Evolutionary conservation across 2,113 vertebrate species (phyloP), one percentile per base, ranked within the genome.

Genomic region (Rynchops niger): DNA sequence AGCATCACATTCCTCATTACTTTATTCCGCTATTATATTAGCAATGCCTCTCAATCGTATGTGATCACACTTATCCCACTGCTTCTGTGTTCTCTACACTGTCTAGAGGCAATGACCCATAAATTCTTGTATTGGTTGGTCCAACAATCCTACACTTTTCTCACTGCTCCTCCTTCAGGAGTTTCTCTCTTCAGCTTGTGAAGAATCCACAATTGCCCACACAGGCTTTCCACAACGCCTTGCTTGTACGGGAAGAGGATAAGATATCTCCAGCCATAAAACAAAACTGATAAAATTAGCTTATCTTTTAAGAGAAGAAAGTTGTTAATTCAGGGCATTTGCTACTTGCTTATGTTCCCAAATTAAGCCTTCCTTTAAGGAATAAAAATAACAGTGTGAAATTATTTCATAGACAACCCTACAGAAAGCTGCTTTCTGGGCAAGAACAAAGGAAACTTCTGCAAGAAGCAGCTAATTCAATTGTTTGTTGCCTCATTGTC

Each of bases 391-490:
- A 34, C 27, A 88, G 25, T 0, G 0, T 65, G 47, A 77, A 93
- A 90, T 86, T 82, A 36, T 82, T 86, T 12, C 40, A 47, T 55
- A 82, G 65, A 69, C 17, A 92, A 92, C 4, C 47, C 61, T 71
- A 47, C 15, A 69, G 66, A 92, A 79, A 92, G 17, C 79, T 58
- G 62, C 20, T 91, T 86, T 87, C 71, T 80, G 30, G 15, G 45
- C 5, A 5, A 91, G 66, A 95, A 92, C 82, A 96, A 94, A 83
- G 62, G 62, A 40, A 94, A 93, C 47, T 93, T 94, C 76, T 69
- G 17, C 66, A 90, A 90, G 61, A 11, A 82, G 42, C 36, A 79
- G 40, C 30, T 92, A 94, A 96, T 92, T 92, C 70, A 80, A 80
- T 83, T 88, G 34, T 58, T 50, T 50, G 43, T 45, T 93, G 81